phyloP scores from a whole-genome alignment of 2,888 invertebrate species.

The Clepsis dumicolana region DNA sequence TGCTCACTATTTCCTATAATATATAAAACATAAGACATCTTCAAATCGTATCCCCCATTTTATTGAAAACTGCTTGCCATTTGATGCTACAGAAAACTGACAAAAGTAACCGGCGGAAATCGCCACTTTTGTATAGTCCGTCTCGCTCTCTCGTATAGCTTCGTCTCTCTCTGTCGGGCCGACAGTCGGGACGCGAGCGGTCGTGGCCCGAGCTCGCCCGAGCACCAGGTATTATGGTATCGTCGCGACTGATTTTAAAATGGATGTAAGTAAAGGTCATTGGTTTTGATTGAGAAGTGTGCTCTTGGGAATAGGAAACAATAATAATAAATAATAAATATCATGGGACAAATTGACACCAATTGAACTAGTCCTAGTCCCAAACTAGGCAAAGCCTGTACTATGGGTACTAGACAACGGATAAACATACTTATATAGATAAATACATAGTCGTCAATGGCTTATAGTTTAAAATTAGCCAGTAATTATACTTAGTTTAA shows the following conservation, averaged over 20 bases:
- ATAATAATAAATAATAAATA: no score
- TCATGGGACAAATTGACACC: no score
- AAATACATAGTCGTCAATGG: no score
- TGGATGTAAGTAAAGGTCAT: slow-evolving; percentile 38
- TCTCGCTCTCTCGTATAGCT: slow-evolving; percentile 9
- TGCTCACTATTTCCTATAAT: not conserved
- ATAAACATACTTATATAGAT: no score
- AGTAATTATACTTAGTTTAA: no score
- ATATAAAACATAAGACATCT: not conserved
- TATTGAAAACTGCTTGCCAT: not conserved
- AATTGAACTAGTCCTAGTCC: no score
- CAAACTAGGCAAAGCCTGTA: no score
- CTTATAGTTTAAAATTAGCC: no score
- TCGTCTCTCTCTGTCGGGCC: slow-evolving; percentile 17
- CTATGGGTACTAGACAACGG: no score
- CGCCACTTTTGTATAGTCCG: not conserved
- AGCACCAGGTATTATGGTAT: slow-evolving; percentile 70
- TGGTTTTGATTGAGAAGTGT: not conserved
- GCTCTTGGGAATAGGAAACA: not conserved
- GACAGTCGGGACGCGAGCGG: slow-evolving; percentile 5
- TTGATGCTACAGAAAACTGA: not conserved
- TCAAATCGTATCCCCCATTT: not conserved
- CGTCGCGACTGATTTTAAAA: slow-evolving; percentile 43
- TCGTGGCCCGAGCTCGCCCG: slow-evolving; percentile 51
- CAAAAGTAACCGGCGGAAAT: not conserved